Evolutionary conservation across 1,140 invertebrate genomes (phyloP).

Genomic region (Hylyphantes graminicola): DNA sequence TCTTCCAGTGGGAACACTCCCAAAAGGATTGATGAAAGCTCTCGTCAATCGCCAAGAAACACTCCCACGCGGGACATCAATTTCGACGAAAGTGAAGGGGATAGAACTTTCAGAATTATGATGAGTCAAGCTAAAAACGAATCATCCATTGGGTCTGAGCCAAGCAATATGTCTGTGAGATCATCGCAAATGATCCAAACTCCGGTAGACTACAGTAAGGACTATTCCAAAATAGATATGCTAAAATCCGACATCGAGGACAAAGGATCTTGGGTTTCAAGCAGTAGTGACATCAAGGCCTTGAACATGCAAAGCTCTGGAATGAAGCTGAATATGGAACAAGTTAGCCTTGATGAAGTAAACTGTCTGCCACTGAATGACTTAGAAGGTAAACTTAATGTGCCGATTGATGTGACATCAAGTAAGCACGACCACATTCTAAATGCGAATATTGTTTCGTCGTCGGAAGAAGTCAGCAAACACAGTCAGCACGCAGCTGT

Average conservation of each 20-base stretch:
- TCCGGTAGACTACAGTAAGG: constrained; percentile 49
- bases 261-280: constrained; percentile 49
- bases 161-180: constrained; percentile 16
- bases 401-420: constrained; percentile 39
- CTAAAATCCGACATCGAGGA: constrained; percentile 43
- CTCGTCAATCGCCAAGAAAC: constrained; percentile 54
- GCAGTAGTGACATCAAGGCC: constrained; percentile 54
- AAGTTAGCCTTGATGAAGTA: constrained; percentile 26
- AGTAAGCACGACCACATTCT: constrained; percentile 36
- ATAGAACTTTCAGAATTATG: constrained; percentile 46
- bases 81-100: constrained; percentile 41
- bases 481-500: not conserved
- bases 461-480: constrained; percentile 49
- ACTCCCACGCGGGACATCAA: constrained; percentile 42
- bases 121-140: constrained; percentile 46
- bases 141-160: constrained; percentile 38
- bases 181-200: constrained; percentile 12
- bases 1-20: constrained; percentile 25
- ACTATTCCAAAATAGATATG: constrained; percentile 47
- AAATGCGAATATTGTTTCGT: constrained; percentile 40
- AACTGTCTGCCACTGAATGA: constrained; percentile 39
- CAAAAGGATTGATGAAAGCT: constrained; percentile 46
- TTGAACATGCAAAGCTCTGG: not conserved
- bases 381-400: constrained; percentile 17
- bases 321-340: constrained; percentile 32